phyloP scores from a whole-genome alignment of 2,888 invertebrate species.

The Drosophila vallismaia region DNA sequence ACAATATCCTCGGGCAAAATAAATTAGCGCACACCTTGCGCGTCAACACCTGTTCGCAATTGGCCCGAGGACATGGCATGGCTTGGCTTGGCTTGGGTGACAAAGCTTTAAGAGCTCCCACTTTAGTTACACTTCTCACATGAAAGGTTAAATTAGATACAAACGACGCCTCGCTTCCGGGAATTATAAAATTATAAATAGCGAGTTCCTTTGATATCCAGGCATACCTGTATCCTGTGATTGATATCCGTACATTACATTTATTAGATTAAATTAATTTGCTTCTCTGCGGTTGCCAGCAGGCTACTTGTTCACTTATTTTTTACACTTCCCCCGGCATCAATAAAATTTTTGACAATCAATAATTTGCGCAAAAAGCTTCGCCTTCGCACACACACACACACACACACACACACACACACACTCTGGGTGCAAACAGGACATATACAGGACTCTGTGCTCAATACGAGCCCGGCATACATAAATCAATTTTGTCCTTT shows the following conservation, averaged over 20 bases:
- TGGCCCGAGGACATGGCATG: neutral
- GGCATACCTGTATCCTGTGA: slow-evolving; percentile 17
- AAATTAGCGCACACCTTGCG: slow-evolving; percentile 3
- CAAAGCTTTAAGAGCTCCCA: neutral
- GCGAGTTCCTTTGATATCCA: neutral
- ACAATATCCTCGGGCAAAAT: neutral
- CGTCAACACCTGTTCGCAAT: slow-evolving; percentile 4
- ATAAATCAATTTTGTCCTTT: slow-evolving; percentile 46
- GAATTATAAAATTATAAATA: too few species aligned
- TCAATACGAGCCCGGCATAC: slow-evolving; percentile 26
- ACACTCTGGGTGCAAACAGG: neutral
- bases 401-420: neutral
- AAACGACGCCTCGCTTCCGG: neutral
- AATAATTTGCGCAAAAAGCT: slow-evolving; percentile 62
- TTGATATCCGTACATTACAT: slow-evolving; percentile 44
- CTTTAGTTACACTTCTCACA: neutral
- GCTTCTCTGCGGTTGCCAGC: neutral
- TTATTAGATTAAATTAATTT: slow-evolving; percentile 44
- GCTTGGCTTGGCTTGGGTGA: neutral
- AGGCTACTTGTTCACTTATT: neutral
- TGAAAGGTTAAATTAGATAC: neutral
- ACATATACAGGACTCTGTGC: neutral
- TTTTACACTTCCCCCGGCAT: neutral
- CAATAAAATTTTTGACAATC: slow-evolving; percentile 56
- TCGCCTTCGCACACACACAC: slow-evolving; percentile 14